Conservation (phyloP, 2,888 invertebrate genomes). For the Alentia gelatinosa region DNA sequence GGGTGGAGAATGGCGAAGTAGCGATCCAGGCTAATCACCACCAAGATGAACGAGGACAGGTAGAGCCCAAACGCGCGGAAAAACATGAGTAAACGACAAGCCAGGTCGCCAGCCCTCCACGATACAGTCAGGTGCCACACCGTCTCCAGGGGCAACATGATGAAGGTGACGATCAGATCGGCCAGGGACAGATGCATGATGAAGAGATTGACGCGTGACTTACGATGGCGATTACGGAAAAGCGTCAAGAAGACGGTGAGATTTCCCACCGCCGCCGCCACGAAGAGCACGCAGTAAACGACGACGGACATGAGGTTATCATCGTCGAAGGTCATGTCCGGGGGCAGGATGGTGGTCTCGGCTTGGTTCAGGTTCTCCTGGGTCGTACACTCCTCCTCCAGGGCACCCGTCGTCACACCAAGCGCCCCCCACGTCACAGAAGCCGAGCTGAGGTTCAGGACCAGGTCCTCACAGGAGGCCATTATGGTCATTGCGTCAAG, state of each 20-base stretch:
- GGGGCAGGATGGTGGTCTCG: conserved; percentile 60
- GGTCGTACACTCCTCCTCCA: not conserved
- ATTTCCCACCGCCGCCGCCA: conserved; percentile 92
- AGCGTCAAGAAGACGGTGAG: conserved; percentile 87
- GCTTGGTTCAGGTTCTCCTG: no score
- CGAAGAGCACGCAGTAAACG: conserved; percentile 85
- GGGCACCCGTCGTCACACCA: no score
- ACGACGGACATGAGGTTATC: conserved; percentile 91
- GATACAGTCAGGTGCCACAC: conserved; percentile 88
- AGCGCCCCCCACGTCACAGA: no score
- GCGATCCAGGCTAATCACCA: conserved; percentile 89
- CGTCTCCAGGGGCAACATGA: conserved; percentile 87
- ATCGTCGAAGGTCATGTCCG: conserved; percentile 91
- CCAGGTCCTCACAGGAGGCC: no score
- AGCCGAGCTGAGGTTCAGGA: no score
- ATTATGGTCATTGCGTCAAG: no score
- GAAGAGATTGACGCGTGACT: conserved; percentile 87
- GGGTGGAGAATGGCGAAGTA: conserved; percentile 90
- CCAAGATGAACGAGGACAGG: conserved; percentile 87
- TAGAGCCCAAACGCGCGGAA: conserved; percentile 89
- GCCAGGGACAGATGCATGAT: conserved; percentile 90
- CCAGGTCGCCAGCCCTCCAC: conserved; percentile 88
- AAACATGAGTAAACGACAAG: conserved; percentile 88
- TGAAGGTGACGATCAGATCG: conserved; percentile 89
- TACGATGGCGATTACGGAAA: conserved; percentile 85